Base-by-base conservation (phyloP, 2,113 vertebrate genomes). In the Saguinus midas region DNA sequence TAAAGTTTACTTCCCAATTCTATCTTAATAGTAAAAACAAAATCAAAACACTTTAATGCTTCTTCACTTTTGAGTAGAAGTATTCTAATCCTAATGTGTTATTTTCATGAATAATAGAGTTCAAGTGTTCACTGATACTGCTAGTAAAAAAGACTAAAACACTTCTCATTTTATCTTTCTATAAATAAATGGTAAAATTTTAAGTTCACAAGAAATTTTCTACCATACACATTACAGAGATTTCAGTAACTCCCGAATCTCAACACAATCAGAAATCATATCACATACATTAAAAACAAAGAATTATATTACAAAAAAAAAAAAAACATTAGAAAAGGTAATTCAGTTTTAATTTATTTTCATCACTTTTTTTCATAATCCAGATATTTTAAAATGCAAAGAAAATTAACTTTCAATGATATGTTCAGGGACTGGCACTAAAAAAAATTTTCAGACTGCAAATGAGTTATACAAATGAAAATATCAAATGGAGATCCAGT, bases 281-380 rank as follows among this genome's bases (percentile, higher is more conserved):
- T 82, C 87, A 91, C 95, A 96, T 79, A 94, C 2, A 96, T 52
- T 52, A 92, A 90, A 75, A 11, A 88, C 75, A 97, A 92, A 91
- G 25, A 96, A 96, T 45, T 68, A 88, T 0, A 29, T 5, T 98
- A 91, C 83, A 97, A 97, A 93, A 48, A 48, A 48, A 48, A 52
- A 61, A 97, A 98, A 98, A 98, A 90, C 97, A 98, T 97, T 97
- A 98, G 96, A 98, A 98, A 94, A 97, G 97, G 95, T 96, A 96
- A 96, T 98, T 98, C 91, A 97, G 96, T 98, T 98, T 97, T 98
- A 98, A 96, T 98, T 98, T 98, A 98, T 97, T 98, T 98, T 98
- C 88, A 97, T 98, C 98, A 98, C 97, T 97, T 98, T 94, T 98
- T 98, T 98, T 98, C 98, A 98, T 98, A 97, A 98, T 98, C 97